Evolutionary conservation across 2,113 vertebrate genomes (phyloP).

Genomic region (Lanius ludovicianus): DNA sequence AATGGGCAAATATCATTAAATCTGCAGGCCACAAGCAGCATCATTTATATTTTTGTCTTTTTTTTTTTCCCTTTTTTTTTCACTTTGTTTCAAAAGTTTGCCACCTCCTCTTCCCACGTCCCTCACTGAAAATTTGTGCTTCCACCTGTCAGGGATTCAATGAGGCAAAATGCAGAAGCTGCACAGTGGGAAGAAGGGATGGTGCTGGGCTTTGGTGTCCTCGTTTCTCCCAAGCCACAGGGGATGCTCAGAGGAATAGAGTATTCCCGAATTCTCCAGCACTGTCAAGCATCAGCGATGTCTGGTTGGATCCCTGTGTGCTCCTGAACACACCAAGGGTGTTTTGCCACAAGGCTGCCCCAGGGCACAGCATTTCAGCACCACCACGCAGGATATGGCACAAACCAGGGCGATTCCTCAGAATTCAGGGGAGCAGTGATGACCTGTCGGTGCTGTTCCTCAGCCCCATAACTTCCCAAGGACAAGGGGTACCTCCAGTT

Average conservation of each 20-base stretch:
- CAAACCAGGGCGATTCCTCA: not conserved
- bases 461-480: not conserved
- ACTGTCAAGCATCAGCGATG: no score
- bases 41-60: slow-evolving; percentile 18
- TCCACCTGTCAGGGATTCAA: not conserved
- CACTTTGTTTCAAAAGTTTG: not conserved
- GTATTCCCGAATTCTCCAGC: not conserved
- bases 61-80: not conserved
- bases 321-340: not conserved
- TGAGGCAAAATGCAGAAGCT: not conserved
- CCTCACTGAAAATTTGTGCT: not conserved
- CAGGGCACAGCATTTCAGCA: not conserved
- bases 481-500: not conserved
- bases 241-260: not conserved
- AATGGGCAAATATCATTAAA: slow-evolving; percentile 70
- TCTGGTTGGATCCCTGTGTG: not conserved
- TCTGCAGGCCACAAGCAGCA: not conserved
- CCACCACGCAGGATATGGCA: not conserved
- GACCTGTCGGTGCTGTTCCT: not conserved
- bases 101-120: not conserved
- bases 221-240: not conserved
- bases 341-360: not conserved
- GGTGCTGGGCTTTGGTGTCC: not conserved
- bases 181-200: not conserved
- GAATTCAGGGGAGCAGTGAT: not conserved